Base-by-base conservation (phyloP, 2,113 vertebrate genomes). In the Hirundichthys speculiger region DNA sequence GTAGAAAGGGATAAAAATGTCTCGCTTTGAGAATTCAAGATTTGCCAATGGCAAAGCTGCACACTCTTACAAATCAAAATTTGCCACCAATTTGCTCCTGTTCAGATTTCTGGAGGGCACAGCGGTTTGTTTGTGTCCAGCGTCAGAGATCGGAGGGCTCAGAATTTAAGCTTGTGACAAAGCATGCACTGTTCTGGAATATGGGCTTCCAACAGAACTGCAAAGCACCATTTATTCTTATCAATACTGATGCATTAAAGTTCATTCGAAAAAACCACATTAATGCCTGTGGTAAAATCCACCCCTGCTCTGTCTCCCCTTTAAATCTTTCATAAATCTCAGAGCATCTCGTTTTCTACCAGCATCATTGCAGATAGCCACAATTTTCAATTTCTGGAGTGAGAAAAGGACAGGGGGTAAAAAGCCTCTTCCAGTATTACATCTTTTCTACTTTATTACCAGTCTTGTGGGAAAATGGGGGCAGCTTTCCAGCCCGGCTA, bases 381-480 rank as follows among this genome's bases (percentile, higher is more conserved):
- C 80, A 83, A 55, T 90, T 91, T 88, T 89, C 84, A 82, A 85
- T 90, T 90, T 79, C 73, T 86, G 59, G 67, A 63, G 76, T 77
- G 75, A 83, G 80, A 71, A 86, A 83, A 79, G 82, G 82, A 89
- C 85, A 82, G 78, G 75, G 79, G 82, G 82, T 84, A 84, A 90
- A 91, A 87, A 86, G 86, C 79, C 75, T 73, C 80, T 86, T 86
- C 77, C 73, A 86, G 76, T 82, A 85, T 91, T 90, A 90, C 89
- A 93, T 92, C 89, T 92, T 88, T 90, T 90, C 91, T 91, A 92
- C 87, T 92, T 93, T 91, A 92, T 92, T 92, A 90, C 86, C 72
- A 85, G 89, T 91, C 89, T 89, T 90, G 63, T 67, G 86, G 82
- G 74, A 88, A 82, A 89, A 86, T 70, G 73, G 87, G 87, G 65